These are phyloP conservation scores for Myripristis jacobus DNA, from an alignment of 2,797 vertebrate species.

Conservation along the genomic window DNA sequence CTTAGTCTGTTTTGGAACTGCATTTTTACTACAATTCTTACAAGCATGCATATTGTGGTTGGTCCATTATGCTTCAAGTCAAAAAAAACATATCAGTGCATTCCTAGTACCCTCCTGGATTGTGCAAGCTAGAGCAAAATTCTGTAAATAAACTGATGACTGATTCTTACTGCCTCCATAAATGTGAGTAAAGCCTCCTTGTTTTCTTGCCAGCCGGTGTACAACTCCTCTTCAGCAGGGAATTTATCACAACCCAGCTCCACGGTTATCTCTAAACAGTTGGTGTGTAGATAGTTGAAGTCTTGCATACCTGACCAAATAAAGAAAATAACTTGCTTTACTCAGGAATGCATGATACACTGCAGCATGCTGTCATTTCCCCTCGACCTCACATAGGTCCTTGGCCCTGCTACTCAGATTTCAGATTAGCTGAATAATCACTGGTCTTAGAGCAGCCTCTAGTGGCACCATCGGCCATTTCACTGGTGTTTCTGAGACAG, in stretches of 20 bases:
- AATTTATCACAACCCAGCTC: constrained; percentile 95
- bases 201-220: constrained; percentile 90
- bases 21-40: too few species aligned
- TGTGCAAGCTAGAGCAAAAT: neutral
- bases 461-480: constrained; percentile 24
- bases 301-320: constrained; percentile 91
- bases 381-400: neutral
- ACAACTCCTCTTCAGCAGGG: constrained; percentile 90
- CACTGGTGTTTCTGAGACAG: neutral
- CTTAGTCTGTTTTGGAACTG: too few species aligned
- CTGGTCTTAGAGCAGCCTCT: constrained; percentile 47
- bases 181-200: constrained; percentile 90
- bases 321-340: constrained; percentile 19
- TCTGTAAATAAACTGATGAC: neutral
- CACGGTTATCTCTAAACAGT: constrained; percentile 96
- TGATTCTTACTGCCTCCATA: constrained; percentile 85
- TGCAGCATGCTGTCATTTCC: neutral
- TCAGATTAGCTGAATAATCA: neutral
- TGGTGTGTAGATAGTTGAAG: constrained; percentile 98
- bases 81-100: too few species aligned
- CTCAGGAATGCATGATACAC: neutral
- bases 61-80: too few species aligned
- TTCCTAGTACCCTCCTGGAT: neutral
- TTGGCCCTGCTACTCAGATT: neutral
- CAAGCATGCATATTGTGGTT: too few species aligned